Conservation (phyloP, 1,140 invertebrate species). For the Bathynomus jamesi region DNA sequence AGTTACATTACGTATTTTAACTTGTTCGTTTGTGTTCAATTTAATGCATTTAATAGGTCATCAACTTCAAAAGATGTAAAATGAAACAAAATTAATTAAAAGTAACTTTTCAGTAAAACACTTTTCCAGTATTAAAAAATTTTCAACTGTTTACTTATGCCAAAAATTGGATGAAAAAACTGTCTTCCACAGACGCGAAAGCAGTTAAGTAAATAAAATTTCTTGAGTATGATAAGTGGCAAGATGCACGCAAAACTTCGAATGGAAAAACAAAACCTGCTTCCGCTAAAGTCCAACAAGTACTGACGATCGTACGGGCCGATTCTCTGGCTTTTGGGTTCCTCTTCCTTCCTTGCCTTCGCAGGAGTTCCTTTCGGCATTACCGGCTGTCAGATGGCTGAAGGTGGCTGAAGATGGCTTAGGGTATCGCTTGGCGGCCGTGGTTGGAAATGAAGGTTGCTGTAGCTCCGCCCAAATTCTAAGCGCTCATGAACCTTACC, state of each 20-base stretch:
- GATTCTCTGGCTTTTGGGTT: neutral
- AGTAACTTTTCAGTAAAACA: too few species aligned
- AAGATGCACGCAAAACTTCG: neutral
- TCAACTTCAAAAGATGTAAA: too few species aligned
- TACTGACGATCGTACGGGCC: neutral
- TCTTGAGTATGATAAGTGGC: too few species aligned
- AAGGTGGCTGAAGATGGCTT: neutral
- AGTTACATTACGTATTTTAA: too few species aligned
- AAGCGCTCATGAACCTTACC: neutral
- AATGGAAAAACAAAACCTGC: neutral
- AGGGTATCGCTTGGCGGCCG: neutral
- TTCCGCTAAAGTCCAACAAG: neutral
- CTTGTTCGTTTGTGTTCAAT: too few species aligned
- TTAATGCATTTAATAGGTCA: too few species aligned
- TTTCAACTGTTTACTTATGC: too few species aligned
- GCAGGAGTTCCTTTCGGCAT: neutral
- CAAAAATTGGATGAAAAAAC: too few species aligned
- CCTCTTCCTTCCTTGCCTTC: neutral
- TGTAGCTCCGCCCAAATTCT: neutral
- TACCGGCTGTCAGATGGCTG: neutral
- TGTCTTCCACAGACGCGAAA: too few species aligned
- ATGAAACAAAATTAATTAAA: too few species aligned
- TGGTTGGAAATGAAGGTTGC: neutral
- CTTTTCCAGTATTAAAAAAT: too few species aligned
- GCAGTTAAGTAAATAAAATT: too few species aligned